Base-by-base conservation (phyloP, 2,113 vertebrate species). In the Oreotrochilus melanogaster region DNA sequence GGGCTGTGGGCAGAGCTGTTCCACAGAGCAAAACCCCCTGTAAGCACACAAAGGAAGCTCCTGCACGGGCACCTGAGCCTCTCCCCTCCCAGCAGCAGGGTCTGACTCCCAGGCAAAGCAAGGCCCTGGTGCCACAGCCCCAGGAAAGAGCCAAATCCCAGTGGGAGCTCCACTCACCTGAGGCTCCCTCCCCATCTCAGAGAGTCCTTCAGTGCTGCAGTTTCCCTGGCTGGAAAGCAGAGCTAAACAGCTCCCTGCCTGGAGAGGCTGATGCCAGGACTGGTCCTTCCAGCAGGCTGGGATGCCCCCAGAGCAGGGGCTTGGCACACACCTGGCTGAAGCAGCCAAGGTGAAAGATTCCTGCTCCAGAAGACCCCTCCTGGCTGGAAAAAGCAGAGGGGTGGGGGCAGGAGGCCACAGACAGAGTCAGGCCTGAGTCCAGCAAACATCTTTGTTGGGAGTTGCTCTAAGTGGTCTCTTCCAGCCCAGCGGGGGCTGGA, bases 361-460 rank as follows among this genome's bases (percentile, higher is more conserved):
- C 50, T 75, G 66, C 14, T 85, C 81, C 70, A 51, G 86, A 76
- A 23, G 62, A 60, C 81, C 78, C 78, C 50, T 87, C 62, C 22
- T 7, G 25, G 78, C 64, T 8, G 9, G 48, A 60, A 88, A 91
- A 66, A 85, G 51, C 66, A 43, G 3, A 0, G 73, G 60, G 24
- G 37, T 19, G 54, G 53, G 66, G 42, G 43, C 72, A 75, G 35
- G 51, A 69, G 78, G 81, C 90, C 57, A 42, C 74, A 28, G 84
- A 83, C 50, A 72, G 60, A 60, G 11, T 45, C 85, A 91, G 91
- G 90, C 94, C 76, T 0, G 1, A 74, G 67, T 24, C 89, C 95
- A 93, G 87, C 33, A 67, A 86, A 96, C 81, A 86, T 27, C 45
- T 90, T 94, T 93, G 89, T 37, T 92, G 92, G 88, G 88, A 93